Base-by-base conservation (phyloP, 2,797 vertebrate species). In the Momotus momota region DNA sequence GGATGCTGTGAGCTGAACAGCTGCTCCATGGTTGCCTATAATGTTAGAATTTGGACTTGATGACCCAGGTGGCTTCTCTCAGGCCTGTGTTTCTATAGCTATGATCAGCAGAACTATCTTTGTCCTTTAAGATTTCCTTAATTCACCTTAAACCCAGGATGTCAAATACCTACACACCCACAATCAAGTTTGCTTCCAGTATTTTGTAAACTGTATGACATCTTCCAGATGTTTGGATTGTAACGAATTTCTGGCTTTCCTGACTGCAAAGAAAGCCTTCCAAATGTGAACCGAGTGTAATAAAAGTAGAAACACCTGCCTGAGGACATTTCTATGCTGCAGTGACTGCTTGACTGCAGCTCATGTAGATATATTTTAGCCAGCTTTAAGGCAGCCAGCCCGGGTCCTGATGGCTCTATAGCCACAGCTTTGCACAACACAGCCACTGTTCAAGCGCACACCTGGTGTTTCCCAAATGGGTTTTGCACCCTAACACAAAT, bases 241-340 rank as follows among this genome's bases (percentile, higher is more conserved):
- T 73, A 93, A 90, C 21, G 38, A 84, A 64, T 92, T 86, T 71
- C 52, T 91, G 23, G 35, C 69, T 87, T 81, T 81, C 35, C 49
- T 65, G 89, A 41, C 82, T 92, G 60, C 22, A 15, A 90, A 95
- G 74, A 86, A 86, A 94, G 49, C 60, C 13, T 93, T 92, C 67
- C 64, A 90, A 92, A 85, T 0, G 3, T 46, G 66, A 93, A 90
- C 23, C 7, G 80, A 84, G 48, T 21, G 18, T 51, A 80, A 87
- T 80, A 73, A 65, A 94, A 94, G 70, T 67, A 85, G 70, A 72
- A 96, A 81, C 61, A 94, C 13, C 60, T 92, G 66, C 93, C 90
- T 74, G 86, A 92, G 88, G 90, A 94, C 60, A 89, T 89, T 77
- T 92, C 60, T 64, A 5, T 25, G 41, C 35, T 89, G 81, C 81